Evolutionary conservation across 2,888 invertebrate genomes (phyloP).

Genomic region (Campoletis raptor): DNA sequence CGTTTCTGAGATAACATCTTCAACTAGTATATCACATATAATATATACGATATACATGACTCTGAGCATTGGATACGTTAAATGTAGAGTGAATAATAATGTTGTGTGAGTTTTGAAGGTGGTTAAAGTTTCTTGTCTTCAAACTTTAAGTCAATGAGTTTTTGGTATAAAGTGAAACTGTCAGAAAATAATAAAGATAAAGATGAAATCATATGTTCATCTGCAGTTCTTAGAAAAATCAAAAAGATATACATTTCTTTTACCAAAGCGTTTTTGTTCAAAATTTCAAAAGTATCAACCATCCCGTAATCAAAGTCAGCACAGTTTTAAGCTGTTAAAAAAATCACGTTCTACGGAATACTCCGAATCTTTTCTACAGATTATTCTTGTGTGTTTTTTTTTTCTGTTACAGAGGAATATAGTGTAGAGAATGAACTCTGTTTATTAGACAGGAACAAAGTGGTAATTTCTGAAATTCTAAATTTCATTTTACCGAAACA

Average conservation of each 20-base stretch:
- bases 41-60: background rate
- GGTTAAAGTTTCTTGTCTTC: conserved; percentile 45
- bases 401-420: too few relatives aligned
- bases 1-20: conserved; percentile 27
- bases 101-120: conserved; percentile 37
- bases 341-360: too few relatives aligned
- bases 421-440: too few relatives aligned
- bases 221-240: background rate
- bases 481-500: too few relatives aligned
- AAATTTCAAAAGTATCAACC: too few relatives aligned
- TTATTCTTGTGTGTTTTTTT: too few relatives aligned
- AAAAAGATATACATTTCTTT: background rate
- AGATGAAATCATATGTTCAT: background rate
- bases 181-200: conserved; percentile 3
- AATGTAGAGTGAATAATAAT: conserved; percentile 60
- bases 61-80: conserved; percentile 42
- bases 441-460: too few relatives aligned
- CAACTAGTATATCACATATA: background rate
- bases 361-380: too few relatives aligned
- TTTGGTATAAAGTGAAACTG: conserved; percentile 1
- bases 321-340: too few relatives aligned
- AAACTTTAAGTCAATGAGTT: conserved; percentile 53
- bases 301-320: too few relatives aligned
- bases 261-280: too few relatives aligned
- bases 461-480: too few relatives aligned